Conservation (phyloP, 2,113 vertebrate species). For the Grammomys dolichurus region DNA sequence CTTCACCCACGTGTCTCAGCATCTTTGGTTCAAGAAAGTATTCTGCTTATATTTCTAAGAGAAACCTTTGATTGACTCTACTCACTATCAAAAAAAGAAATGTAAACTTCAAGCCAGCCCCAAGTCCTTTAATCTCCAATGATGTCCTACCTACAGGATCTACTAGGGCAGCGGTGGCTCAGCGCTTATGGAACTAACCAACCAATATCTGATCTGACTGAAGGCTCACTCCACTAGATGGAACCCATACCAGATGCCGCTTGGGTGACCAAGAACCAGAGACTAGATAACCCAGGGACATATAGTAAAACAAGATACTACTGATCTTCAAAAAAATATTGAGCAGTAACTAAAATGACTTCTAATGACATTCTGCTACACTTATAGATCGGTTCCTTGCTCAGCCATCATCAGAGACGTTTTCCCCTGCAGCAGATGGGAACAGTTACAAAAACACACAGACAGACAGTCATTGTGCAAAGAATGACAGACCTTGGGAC, state of each 20-base stretch:
- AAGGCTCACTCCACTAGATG: not conserved
- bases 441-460: not conserved
- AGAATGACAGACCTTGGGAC: not conserved
- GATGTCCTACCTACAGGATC: not conserved
- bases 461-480: not conserved
- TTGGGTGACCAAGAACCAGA: not conserved
- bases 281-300: not conserved
- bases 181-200: not conserved
- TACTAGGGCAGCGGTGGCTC: not conserved
- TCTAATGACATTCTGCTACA: not conserved
- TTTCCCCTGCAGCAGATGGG: not conserved
- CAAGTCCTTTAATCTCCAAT: not conserved
- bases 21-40: not conserved
- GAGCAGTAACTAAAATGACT: not conserved
- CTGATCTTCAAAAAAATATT: not conserved
- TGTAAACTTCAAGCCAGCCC: not conserved
- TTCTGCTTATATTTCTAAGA: not conserved
- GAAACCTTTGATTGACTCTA: too few species aligned
- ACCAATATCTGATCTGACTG: not conserved
- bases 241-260: not conserved
- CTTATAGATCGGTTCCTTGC: not conserved
- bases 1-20: not conserved
- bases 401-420: not conserved
- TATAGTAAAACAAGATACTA: not conserved
- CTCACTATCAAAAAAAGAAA: not conserved